Percentiles rank a stretch among this genome's conserved stretches.
Evolutionary conservation across 2,888 invertebrate genomes (phyloP).

Genomic region (Amorpha juglandis): DNA sequence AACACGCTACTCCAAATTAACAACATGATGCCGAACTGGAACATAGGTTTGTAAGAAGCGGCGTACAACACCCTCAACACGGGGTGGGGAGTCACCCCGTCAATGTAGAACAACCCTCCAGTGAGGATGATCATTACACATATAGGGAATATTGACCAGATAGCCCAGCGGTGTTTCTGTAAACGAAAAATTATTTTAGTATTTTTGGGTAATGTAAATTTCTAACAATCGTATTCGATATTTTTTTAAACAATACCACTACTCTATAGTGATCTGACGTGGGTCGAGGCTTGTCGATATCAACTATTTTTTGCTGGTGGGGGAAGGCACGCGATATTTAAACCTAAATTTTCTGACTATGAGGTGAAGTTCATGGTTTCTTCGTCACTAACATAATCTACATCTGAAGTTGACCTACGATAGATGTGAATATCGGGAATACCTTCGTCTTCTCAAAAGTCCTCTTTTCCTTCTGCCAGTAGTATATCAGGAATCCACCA

Average conservation of each 20-base stretch:
- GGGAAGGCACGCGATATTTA: too few relatives aligned
- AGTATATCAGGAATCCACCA: constrained; percentile 66
- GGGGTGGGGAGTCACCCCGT: constrained; percentile 41
- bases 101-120: constrained; percentile 68
- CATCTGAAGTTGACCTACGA: too few relatives aligned
- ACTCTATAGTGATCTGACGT: too few relatives aligned
- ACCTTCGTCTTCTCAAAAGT: constrained; percentile 61
- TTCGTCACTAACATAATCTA: too few relatives aligned
- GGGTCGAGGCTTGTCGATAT: too few relatives aligned
- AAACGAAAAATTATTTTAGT: constrained; percentile 26
- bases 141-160: constrained; percentile 61
- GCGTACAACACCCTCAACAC: constrained; percentile 57
- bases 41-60: constrained; percentile 61
- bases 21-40: constrained; percentile 54
- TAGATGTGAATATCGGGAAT: neutral
- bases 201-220: too few relatives aligned
- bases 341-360: too few relatives aligned
- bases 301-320: too few relatives aligned
- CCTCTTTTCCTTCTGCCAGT: constrained; percentile 57
- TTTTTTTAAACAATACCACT: too few relatives aligned
- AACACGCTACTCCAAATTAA: constrained; percentile 61
- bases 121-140: constrained; percentile 63
- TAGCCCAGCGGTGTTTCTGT: constrained; percentile 59
- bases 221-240: too few relatives aligned
- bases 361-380: too few relatives aligned